Base-by-base conservation (phyloP, 2,797 vertebrate genomes). In the Pogonophryne albipinna region DNA sequence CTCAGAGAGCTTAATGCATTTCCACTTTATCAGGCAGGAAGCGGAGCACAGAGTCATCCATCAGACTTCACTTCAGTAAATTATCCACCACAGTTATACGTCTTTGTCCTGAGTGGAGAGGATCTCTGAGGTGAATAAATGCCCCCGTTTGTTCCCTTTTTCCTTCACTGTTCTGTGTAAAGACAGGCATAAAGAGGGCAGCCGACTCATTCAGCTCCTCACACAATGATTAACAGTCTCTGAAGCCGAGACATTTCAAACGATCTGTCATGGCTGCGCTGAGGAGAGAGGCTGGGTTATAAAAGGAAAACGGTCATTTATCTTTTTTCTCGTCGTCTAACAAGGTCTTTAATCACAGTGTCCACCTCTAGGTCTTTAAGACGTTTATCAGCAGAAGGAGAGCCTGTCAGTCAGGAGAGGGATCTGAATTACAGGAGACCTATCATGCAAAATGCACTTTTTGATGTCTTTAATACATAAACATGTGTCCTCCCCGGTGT, bases 231-330 rank as follows among this genome's bases (percentile, higher is more conserved):
- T 63, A 87, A 90, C 50, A 31, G 66, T 41, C 55, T 50, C 58
- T 12, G 31, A 47, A 69, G 59, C 19, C 23, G 66, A 74, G 63
- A 58, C 46, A 74, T 76, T 42, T 74, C 65, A 17, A 59, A 49
- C 56, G 19, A 12, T 62, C 74, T 49, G 17, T 67, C 81, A 71
- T 68, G 74, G 77, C 50, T 41, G 1, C 15, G 10, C 57, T 71
- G 38, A 73, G 59, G 50, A 76, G 17, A 61, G 53, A 78, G 44
- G 19, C 52, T 8, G 49, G 19, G 53, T 81, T 75, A 83, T 80
- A 85, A 90, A 91, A 89, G 82, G 78, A 84, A 73, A 49, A 74
- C 10, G 60, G 73, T 77, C 57, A 89, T 91, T 86, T 52, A 75
- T 92, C 85, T 85, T 74, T 50, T 19, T 44, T 63, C 64, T 66